These are phyloP conservation scores for Leucophora obtusa DNA, from an alignment of 2,888 invertebrate species.

Conservation along the genomic window DNA sequence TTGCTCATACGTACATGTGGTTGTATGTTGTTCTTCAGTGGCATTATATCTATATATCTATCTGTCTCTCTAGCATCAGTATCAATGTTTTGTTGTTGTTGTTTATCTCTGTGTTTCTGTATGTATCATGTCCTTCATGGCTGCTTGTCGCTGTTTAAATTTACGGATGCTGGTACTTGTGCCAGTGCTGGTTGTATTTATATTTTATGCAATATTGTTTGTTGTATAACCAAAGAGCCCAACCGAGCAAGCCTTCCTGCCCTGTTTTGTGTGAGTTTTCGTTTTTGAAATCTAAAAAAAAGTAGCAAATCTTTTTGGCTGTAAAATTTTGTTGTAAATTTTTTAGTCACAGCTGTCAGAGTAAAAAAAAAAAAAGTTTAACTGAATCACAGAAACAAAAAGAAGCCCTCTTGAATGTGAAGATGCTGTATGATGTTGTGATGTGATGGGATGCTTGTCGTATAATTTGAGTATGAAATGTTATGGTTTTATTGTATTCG, in stretches of 20 bases:
- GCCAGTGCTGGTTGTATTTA: constrained; percentile 5
- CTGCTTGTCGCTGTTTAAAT: constrained; percentile 51
- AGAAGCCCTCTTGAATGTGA: constrained; percentile 13
- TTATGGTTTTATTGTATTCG: constrained; percentile 46
- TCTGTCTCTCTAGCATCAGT: constrained; percentile 46
- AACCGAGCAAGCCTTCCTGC: constrained; percentile 17
- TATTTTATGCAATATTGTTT: background rate
- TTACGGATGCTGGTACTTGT: constrained; percentile 26
- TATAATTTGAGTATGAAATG: constrained; percentile 47
- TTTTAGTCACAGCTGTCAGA: constrained; percentile 74
- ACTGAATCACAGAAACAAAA: constrained; percentile 25
- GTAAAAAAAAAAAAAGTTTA: constrained; percentile 54
- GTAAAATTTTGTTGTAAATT: constrained; percentile 64
- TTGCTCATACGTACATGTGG: constrained; percentile 8
- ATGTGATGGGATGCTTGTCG: constrained; percentile 46
- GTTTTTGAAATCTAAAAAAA: constrained; percentile 3
- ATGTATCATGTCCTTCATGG: constrained; percentile 58
- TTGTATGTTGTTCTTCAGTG: constrained; percentile 24
- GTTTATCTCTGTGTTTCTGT: constrained; percentile 43
- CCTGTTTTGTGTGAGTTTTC: background rate
- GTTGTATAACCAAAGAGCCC: background rate
- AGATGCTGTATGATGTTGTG: constrained; percentile 23
- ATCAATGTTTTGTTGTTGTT: constrained; percentile 12
- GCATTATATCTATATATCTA: constrained; percentile 59
- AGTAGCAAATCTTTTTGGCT: constrained; percentile 50